A percentile compares a stretch with the other conserved stretches of the same genome.
These are phyloP conservation scores for Tetragonula carbonaria DNA, from an alignment of 2,888 invertebrate genomes.

Conservation along the genomic window DNA sequence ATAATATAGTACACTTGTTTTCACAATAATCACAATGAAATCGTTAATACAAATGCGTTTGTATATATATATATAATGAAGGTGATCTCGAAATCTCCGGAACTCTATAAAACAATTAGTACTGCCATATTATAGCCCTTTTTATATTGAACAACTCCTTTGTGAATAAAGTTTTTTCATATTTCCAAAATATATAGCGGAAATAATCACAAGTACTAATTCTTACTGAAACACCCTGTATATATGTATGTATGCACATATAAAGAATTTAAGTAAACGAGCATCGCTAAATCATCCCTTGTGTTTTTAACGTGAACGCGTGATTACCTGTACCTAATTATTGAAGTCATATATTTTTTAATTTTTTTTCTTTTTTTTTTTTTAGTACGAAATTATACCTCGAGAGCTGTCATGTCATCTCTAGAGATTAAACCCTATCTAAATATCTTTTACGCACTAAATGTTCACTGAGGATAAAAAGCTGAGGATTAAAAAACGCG, in stretches of 20 bases:
- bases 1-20: conserved; percentile 12
- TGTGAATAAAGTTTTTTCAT: too few relatives aligned
- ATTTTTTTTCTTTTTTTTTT: neutral
- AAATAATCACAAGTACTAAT: too few relatives aligned
- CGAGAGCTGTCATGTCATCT: conserved; percentile 47
- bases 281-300: conserved; percentile 12
- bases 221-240: too few relatives aligned
- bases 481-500: conserved; percentile 53
- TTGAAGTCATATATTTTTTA: conserved; percentile 30
- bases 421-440: conserved; percentile 52
- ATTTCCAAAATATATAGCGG: too few relatives aligned
- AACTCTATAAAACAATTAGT: too few relatives aligned
- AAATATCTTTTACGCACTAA: conserved; percentile 58
- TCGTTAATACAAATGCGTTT: conserved; percentile 42
- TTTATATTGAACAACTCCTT: too few relatives aligned
- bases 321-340: conserved; percentile 1
- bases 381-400: conserved; percentile 48
- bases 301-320: conserved; percentile 1
- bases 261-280: conserved; percentile 48
- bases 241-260: neutral
- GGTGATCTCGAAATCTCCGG: too few relatives aligned
- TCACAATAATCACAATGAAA: conserved; percentile 52
- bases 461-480: conserved; percentile 43
- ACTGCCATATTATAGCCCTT: too few relatives aligned
- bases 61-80: conserved; percentile 8